Percentiles rank a stretch among this genome's conserved stretches.
Evolutionary conservation across 2,113 vertebrate genomes (phyloP).

Genomic region (Peromyscus californicus): DNA sequence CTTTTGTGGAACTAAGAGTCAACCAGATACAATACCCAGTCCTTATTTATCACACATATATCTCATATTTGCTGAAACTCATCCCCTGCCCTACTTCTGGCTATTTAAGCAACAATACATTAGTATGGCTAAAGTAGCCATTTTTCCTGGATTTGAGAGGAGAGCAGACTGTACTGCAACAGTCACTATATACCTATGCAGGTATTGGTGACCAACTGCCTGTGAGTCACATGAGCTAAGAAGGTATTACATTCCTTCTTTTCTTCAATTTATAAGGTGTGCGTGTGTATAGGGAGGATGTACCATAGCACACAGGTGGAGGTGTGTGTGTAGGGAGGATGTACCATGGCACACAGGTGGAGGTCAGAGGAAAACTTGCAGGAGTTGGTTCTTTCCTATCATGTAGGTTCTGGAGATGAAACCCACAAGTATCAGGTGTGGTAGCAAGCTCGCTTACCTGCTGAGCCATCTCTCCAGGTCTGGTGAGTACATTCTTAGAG

Average conservation of each 20-base stretch:
- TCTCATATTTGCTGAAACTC: neutral
- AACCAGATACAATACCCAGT: neutral
- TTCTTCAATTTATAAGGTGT: neutral
- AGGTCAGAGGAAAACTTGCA: neutral
- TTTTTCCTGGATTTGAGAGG: neutral
- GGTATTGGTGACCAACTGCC: neutral
- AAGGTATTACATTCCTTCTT: neutral
- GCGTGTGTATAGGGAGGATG: neutral
- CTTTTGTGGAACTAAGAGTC: slow-evolving; percentile 39
- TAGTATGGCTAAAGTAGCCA: neutral
- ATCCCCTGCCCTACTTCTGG: neutral
- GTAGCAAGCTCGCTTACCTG: neutral
- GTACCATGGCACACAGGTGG: neutral
- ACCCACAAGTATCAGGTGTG: too few species aligned
- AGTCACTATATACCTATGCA: neutral
- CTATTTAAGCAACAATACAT: neutral
- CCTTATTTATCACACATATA: neutral
- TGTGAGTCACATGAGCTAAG: neutral
- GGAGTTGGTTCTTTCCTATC: neutral
- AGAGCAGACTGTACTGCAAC: neutral
- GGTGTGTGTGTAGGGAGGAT: neutral
- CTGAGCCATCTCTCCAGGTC: neutral
- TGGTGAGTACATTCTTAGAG: neutral
- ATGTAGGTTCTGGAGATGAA: neutral
- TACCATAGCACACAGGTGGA: neutral